A percentile compares a stretch with the other conserved stretches of the same genome.
Conservation (phyloP, 2,888 invertebrate species). For the Aelia acuminata region DNA sequence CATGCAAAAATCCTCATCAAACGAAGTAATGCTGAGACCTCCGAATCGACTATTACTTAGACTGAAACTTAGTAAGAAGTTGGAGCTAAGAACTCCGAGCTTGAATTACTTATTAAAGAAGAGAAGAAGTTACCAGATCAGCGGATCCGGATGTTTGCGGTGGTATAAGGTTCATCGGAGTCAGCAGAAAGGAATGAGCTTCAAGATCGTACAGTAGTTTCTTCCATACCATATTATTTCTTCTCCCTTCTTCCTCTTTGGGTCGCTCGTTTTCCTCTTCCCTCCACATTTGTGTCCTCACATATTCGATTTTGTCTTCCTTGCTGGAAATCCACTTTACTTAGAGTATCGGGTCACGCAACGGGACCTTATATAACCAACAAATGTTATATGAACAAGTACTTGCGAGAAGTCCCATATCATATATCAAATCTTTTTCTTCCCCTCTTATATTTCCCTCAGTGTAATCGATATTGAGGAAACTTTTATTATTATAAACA, state of each 20-base stretch:
- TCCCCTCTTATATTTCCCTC: no score
- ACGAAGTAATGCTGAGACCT: not conserved
- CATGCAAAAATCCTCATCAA: not conserved
- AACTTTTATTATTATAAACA: no score
- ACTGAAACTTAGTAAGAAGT: not conserved
- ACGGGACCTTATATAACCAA: no score
- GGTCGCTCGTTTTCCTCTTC: not conserved
- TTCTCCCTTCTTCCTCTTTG: not conserved
- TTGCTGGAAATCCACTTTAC: no score
- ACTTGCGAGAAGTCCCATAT: no score
- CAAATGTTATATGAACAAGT: no score
- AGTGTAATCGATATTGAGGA: no score
- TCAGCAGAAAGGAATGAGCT: slow-evolving; percentile 9
- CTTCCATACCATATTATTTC: no score
- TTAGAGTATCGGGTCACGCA: no score
- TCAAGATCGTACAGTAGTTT: not conserved
- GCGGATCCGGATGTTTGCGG: not conserved
- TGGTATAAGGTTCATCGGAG: not conserved
- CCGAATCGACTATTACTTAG: not conserved
- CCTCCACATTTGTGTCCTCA: not conserved
- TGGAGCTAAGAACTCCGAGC: not conserved
- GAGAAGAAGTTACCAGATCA: not conserved
- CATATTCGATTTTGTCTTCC: no score
- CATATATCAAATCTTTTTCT: no score
- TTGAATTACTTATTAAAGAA: slow-evolving; percentile 25